These are phyloP conservation scores for Lepidostoma basale DNA, from an alignment of 1,140 invertebrate species.

Conservation along the genomic window DNA sequence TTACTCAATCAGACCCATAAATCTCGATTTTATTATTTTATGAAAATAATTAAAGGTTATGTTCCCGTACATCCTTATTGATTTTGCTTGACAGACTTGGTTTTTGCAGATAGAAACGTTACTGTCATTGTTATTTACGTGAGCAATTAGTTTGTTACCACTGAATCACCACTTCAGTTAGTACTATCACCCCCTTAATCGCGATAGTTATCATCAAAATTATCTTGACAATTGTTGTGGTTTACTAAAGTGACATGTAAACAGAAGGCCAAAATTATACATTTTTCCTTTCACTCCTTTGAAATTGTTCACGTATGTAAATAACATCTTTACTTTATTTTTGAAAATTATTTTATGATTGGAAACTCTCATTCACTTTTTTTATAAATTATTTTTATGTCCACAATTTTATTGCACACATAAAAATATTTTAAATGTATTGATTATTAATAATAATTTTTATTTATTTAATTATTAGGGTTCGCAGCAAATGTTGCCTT, in stretches of 20 bases:
- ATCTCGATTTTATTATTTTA: background rate
- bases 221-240: slow-evolving; percentile 16
- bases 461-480: too few species aligned
- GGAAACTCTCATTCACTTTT: too few species aligned
- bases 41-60: slow-evolving; percentile 14
- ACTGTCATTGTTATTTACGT: background rate
- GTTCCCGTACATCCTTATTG: slow-evolving; percentile 19
- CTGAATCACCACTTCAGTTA: background rate
- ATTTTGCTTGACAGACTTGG: slow-evolving; percentile 20
- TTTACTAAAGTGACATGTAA: slow-evolving; percentile 3
- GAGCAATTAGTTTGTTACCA: background rate
- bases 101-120: background rate
- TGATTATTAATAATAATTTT: too few species aligned
- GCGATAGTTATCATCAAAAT: slow-evolving; percentile 7
- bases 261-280: background rate
- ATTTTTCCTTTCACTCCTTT: too few species aligned
- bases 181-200: too few species aligned
- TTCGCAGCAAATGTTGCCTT: too few species aligned
- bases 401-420: too few species aligned
- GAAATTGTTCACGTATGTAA: too few species aligned
- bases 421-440: too few species aligned
- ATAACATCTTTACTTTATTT: too few species aligned
- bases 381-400: too few species aligned
- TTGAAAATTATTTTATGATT: too few species aligned
- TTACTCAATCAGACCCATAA: background rate